Base-by-base conservation (phyloP, 1,140 invertebrate genomes). In the Orius insidiosus region DNA sequence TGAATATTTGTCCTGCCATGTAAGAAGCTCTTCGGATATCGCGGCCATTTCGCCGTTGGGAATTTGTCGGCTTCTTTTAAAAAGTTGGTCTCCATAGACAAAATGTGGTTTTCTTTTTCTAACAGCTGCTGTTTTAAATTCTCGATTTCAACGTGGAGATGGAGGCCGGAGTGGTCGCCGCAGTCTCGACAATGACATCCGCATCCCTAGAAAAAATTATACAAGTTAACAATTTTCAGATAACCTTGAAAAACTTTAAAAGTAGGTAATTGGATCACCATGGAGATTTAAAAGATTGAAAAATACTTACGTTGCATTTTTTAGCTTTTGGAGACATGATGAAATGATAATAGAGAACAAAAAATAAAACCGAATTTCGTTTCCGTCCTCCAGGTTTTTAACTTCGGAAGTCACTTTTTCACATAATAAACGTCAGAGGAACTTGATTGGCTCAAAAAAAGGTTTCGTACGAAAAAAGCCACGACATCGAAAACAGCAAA, bases 1-100 rank as follows among this genome's bases (percentile, higher is more conserved):
- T 60, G 83, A 80, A 70, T 90, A 92, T 68, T 92, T 88, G 55
- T 93, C 87, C 59, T 88, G 78, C 77, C 85, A 88, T 54, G 82
- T 80, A 45, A 77, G 59, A 42, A 92, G 63, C 62, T 90, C 87
- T 52, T 93, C 86, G 56, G 78, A 79, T 33, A 88, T 66, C 45
- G 85, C 82, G 18, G 76, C 72, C 54, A 79, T 65, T 58, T 82
- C 76, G 18, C 73, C 72, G 53, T 75, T 76, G 30, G 76, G 74
- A 70, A 74, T 54, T 82, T 79, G 46, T 85, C 72, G 5, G 76
- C 79, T 58, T 85, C 78, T 47, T 79, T 77, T 19, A 87, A 66
- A 60, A 88, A 85, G 54, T 83, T 81, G 1, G 79, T 77, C 60
- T 92, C 86, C 70, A 92, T 77, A 52, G 74, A 78, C 45, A 83